phyloP scores from a whole-genome alignment of 2,113 vertebrate genomes.

The Cyphomyrus plagiostoma region DNA sequence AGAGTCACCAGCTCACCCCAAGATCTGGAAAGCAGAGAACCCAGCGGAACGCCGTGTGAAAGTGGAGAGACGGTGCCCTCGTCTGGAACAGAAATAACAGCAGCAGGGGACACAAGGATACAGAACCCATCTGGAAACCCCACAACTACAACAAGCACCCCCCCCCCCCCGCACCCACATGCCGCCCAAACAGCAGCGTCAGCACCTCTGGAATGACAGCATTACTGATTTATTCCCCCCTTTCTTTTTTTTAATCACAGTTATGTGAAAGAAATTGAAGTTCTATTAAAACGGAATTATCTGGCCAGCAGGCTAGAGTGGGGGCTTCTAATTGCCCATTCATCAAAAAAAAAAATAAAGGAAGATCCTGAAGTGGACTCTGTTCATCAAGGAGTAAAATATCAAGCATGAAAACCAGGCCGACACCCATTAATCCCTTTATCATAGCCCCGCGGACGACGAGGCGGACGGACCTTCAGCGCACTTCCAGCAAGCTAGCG shows the following conservation, averaged over 20 bases:
- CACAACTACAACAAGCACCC: background rate
- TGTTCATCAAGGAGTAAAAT: slow-evolving; percentile 6
- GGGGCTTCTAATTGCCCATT: slow-evolving; percentile 18
- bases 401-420: background rate
- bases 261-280: slow-evolving; percentile 21
- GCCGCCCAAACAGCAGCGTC: background rate
- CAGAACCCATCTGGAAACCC: background rate
- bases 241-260: slow-evolving; percentile 1
- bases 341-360: slow-evolving; percentile 11
- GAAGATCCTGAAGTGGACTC: background rate
- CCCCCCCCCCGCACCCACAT: background rate
- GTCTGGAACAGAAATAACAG: background rate
- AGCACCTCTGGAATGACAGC: slow-evolving; percentile 13
- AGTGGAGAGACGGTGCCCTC: background rate
- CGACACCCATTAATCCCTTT: background rate
- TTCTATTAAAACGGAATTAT: slow-evolving; percentile 24
- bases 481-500: background rate
- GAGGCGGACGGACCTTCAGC: background rate
- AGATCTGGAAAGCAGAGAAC: background rate
- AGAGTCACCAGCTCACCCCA: background rate
- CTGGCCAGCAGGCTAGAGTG: background rate
- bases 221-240: slow-evolving; percentile 1
- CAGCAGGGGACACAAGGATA: background rate
- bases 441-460: background rate
- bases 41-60: background rate